phyloP scores from a whole-genome alignment of 2,113 vertebrate species.

The Lanius collurio region DNA sequence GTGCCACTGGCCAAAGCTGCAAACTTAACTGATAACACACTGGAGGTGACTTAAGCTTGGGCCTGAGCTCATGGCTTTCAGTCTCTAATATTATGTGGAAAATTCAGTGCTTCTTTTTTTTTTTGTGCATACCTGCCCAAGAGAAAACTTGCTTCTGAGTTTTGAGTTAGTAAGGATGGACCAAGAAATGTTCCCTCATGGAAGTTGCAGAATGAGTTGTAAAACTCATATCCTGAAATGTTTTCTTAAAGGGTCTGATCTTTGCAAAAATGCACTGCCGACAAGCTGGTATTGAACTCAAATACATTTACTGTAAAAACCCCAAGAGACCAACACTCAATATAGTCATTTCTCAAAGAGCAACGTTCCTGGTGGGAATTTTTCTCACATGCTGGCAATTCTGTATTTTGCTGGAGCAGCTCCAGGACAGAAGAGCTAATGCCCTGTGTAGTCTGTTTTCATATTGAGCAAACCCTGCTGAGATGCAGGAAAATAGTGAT shows the following conservation, averaged over 20 bases:
- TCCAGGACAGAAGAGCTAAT: conserved; percentile 8
- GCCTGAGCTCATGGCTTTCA: not conserved
- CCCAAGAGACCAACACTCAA: not conserved
- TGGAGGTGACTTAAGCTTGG: not conserved
- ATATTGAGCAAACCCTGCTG: conserved; percentile 46
- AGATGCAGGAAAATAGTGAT: conserved; percentile 35
- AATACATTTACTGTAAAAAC: not conserved
- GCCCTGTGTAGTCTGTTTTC: conserved; percentile 36
- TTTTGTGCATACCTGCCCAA: not conserved
- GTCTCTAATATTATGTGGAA: not conserved
- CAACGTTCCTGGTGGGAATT: not conserved
- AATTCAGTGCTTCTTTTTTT: not conserved
- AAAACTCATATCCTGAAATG: not conserved
- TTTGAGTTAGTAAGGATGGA: not conserved
- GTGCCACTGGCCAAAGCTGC: not conserved
- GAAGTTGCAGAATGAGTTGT: not conserved
- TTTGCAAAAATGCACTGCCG: not conserved
- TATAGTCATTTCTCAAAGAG: not conserved
- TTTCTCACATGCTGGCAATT: not conserved
- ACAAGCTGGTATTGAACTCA: not conserved
- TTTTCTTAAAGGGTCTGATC: not conserved
- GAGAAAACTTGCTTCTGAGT: not conserved
- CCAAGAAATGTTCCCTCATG: not conserved
- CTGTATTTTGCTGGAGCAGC: conserved; percentile 14
- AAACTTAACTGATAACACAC: not conserved